phyloP scores from a whole-genome alignment of 2,797 vertebrate species.

The Chloroceryle inda region DNA sequence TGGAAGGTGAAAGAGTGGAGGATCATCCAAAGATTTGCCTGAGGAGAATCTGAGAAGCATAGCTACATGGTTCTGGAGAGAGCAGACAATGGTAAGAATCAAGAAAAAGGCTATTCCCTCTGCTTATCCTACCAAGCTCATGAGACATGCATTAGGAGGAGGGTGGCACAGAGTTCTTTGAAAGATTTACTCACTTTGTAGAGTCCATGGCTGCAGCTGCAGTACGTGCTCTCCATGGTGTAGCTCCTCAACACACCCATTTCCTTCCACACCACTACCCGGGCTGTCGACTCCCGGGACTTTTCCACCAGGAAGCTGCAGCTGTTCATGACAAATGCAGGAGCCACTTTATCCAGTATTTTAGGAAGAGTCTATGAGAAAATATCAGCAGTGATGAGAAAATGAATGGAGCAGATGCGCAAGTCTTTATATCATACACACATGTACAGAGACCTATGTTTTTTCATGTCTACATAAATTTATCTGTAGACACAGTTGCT shows the following conservation, averaged over 20 bases:
- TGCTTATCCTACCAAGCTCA: not conserved
- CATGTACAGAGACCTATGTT: not conserved
- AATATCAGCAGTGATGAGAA: not conserved
- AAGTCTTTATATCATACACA: rapidly evolving
- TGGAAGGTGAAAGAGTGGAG: not conserved
- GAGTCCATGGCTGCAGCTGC: constrained; percentile 91
- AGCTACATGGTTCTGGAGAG: not conserved
- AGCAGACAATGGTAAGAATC: not conserved
- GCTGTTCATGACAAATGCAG: constrained; percentile 92
- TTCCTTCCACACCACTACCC: constrained; percentile 94
- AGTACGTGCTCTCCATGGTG: constrained; percentile 95
- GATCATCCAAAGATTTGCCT: not conserved
- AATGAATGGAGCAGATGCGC: not conserved
- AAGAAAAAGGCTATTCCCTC: not conserved
- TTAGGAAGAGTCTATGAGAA: constrained; percentile 88
- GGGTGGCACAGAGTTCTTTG: not conserved
- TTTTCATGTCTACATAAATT: not conserved
- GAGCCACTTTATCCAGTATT: constrained; percentile 91
- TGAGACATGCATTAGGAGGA: not conserved
- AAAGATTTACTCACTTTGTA: constrained; percentile 85
- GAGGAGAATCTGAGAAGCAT: not conserved
- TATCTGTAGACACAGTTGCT: not conserved
- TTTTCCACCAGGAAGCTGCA: constrained; percentile 95
- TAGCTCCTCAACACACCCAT: constrained; percentile 92
- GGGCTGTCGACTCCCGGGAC: constrained; percentile 89